phyloP scores from a whole-genome alignment of 30 jellyfish, hydroid and myxozoan genomes.

The Rhopilema esculentum region DNA sequence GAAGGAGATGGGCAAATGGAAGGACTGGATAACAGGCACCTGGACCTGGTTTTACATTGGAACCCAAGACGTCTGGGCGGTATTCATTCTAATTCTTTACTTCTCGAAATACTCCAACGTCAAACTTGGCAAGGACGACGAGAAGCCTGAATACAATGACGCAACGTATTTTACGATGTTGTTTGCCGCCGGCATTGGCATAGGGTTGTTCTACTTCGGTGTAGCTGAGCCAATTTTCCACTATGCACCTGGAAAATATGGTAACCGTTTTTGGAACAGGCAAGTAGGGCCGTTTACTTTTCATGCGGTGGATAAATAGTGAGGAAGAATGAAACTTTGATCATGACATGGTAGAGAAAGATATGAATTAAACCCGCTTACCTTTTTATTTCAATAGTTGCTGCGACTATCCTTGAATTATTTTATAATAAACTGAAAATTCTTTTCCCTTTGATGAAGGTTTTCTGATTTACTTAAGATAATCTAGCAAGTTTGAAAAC shows the following conservation, averaged over 20 bases:
- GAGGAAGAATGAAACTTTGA: no score
- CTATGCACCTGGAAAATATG: constrained; percentile 72
- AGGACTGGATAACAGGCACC: constrained; percentile 79
- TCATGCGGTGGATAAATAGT: background rate
- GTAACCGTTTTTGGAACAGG: constrained; percentile 94
- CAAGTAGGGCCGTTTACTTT: background rate
- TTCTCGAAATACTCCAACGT: constrained; percentile 84
- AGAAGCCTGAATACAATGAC: constrained; percentile 88
- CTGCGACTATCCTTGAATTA: no score
- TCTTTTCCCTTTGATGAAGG: no score
- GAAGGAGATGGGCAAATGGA: constrained; percentile 59
- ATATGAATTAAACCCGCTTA: no score
- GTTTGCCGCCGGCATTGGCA: constrained; percentile 94
- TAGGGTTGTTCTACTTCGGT: constrained; percentile 94
- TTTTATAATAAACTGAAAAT: no score
- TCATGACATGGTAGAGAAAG: no score
- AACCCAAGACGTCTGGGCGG: constrained; percentile 95
- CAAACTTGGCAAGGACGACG: constrained; percentile 87
- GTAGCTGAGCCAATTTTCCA: constrained; percentile 96
- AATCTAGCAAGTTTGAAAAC: no score
- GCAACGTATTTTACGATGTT: constrained; percentile 91
- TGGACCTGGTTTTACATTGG: constrained; percentile 99
- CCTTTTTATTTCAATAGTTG: no score
- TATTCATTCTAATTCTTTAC: constrained; percentile 74
- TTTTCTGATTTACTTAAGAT: no score